A percentile compares a stretch with the other conserved stretches of the same genome.
Conservation (phyloP, 2,888 invertebrate species). For the Kryphioiulus occultus region DNA sequence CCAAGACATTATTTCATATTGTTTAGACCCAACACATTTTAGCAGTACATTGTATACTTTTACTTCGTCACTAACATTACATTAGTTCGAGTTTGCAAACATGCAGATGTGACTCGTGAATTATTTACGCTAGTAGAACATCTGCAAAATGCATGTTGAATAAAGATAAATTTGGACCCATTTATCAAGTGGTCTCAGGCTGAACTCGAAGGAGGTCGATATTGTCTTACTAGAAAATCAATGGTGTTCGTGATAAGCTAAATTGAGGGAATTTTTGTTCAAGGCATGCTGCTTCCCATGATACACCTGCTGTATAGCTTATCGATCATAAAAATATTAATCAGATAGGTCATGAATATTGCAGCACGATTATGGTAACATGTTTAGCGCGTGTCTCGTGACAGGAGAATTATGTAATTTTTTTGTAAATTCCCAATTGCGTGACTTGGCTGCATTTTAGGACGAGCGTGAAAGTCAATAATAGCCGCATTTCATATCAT, state of each 20-base stretch:
- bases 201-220: neutral
- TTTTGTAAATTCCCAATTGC: no score
- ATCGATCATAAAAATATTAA: constrained; percentile 18
- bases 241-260: neutral
- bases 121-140: neutral
- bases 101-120: neutral
- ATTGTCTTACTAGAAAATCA: neutral
- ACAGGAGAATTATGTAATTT: no score
- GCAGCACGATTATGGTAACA: neutral
- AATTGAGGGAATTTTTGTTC: neutral
- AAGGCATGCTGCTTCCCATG: neutral
- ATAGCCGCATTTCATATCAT: no score
- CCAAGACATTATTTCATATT: no score
- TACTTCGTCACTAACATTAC: no score
- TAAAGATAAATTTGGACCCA: neutral
- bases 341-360: neutral
- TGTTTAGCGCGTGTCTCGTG: no score
- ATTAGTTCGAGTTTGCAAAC: neutral
- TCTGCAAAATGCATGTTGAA: neutral
- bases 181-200: neutral
- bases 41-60: no score
- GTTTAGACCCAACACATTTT: no score
- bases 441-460: no score
- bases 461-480: no score
- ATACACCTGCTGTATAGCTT: neutral